Conservation (phyloP, 1,140 invertebrate species). For the Heliconius himera region DNA sequence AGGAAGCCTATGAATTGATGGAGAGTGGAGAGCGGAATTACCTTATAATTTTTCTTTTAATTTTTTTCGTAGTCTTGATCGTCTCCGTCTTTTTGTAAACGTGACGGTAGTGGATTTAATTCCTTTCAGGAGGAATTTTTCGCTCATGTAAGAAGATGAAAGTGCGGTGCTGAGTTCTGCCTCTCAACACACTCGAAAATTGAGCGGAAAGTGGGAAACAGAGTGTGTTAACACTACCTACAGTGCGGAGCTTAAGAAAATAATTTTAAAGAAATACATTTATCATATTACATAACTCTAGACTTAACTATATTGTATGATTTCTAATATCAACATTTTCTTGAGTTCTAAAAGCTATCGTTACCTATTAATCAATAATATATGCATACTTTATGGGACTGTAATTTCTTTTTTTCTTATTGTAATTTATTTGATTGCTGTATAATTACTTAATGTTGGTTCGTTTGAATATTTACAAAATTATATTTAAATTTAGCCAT, state of each 20-base stretch:
- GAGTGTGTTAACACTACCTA: neutral
- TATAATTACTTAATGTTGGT: neutral
- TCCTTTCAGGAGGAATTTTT: neutral
- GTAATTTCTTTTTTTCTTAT: neutral
- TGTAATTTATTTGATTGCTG: conserved; percentile 7
- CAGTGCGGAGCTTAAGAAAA: neutral
- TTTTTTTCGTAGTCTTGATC: too few species aligned
- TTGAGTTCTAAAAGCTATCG: neutral
- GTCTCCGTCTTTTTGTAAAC: too few species aligned
- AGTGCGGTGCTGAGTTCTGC: neutral
- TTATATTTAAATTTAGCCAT: neutral
- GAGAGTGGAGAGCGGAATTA: neutral
- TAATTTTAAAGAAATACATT: neutral
- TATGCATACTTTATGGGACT: neutral
- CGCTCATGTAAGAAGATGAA: neutral
- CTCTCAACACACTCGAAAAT: neutral
- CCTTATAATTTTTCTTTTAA: neutral
- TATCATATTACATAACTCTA: neutral
- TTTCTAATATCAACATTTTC: neutral
- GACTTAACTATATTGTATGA: neutral
- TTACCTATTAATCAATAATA: conserved; percentile 8
- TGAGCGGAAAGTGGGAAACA: neutral
- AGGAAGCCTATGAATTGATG: neutral
- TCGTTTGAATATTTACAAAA: neutral
- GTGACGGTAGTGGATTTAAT: too few species aligned